phyloP scores from a whole-genome alignment of 2,888 invertebrate genomes.

The Brachynemurus nebulosus region DNA sequence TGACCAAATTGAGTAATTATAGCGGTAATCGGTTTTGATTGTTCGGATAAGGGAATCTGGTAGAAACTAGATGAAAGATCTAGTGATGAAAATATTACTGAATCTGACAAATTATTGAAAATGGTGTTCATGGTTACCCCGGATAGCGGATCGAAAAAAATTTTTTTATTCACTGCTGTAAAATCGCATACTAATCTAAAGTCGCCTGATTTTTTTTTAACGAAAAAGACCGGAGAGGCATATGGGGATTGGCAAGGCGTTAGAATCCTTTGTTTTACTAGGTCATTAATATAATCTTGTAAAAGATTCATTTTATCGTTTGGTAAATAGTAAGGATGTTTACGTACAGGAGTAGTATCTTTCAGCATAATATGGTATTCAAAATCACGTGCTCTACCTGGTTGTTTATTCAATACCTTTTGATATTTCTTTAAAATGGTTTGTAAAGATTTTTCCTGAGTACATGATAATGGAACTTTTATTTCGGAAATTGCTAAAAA shows the following conservation, averaged over 20 bases:
- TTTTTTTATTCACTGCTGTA: background rate
- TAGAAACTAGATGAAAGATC: background rate
- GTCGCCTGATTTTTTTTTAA: background rate
- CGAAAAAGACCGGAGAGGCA: background rate
- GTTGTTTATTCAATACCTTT: background rate
- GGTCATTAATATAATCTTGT: background rate
- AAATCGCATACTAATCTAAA: conserved; percentile 1
- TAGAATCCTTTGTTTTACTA: background rate
- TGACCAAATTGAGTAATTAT: background rate
- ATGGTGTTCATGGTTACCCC: conserved; percentile 5
- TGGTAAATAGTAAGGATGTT: background rate
- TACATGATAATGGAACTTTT: background rate
- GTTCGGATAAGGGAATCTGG: background rate
- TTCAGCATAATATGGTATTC: background rate
- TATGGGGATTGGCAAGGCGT: background rate
- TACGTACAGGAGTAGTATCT: background rate
- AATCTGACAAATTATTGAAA: conserved; percentile 1
- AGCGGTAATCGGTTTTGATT: background rate
- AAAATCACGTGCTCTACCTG: background rate
- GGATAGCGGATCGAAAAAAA: background rate
- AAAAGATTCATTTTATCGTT: background rate
- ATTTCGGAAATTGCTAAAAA: background rate
- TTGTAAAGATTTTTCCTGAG: background rate
- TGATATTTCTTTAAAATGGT: background rate
- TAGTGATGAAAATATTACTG: background rate